These are phyloP conservation scores for Drosophila jambulina DNA, from an alignment of 1,140 invertebrate species.

Conservation along the genomic window DNA sequence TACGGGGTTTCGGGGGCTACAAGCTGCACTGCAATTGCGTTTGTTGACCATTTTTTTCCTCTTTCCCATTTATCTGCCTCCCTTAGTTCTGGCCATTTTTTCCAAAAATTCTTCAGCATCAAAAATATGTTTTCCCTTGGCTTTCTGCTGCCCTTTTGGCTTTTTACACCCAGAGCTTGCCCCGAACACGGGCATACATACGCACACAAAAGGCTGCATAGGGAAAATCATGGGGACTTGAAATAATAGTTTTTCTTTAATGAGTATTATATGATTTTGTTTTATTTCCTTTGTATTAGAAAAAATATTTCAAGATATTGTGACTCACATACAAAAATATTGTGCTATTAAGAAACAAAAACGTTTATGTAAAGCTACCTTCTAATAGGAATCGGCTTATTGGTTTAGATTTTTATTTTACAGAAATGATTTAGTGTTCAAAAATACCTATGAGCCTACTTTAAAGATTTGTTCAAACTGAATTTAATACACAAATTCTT, in stretches of 20 bases:
- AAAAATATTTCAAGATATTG: not conserved
- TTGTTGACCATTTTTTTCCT: slow-evolving; percentile 71
- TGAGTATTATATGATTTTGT: not conserved
- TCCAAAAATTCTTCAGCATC: slow-evolving; percentile 78
- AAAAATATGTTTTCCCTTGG: slow-evolving; percentile 63
- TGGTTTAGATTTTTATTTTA: too few relatives aligned
- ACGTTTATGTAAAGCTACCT: not conserved
- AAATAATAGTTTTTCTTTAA: not conserved
- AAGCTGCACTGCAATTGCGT: slow-evolving; percentile 52
- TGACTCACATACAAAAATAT: not conserved
- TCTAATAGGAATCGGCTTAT: not conserved
- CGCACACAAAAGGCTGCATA: too few relatives aligned
- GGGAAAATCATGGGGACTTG: not conserved
- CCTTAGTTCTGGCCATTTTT: slow-evolving; percentile 68
- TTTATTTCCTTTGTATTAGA: not conserved
- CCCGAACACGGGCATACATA: too few relatives aligned
- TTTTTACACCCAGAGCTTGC: slow-evolving; percentile 22
- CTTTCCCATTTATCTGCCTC: slow-evolving; percentile 25
- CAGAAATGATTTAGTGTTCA: too few relatives aligned
- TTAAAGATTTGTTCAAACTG: too few relatives aligned
- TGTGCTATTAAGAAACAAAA: not conserved
- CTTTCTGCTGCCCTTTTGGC: slow-evolving; percentile 17
- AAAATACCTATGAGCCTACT: too few relatives aligned
- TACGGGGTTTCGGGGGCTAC: slow-evolving; percentile 10
- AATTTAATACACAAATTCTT: too few relatives aligned